Base-by-base conservation (phyloP, 1,140 invertebrate species). In the Scylla paramamosain region DNA sequence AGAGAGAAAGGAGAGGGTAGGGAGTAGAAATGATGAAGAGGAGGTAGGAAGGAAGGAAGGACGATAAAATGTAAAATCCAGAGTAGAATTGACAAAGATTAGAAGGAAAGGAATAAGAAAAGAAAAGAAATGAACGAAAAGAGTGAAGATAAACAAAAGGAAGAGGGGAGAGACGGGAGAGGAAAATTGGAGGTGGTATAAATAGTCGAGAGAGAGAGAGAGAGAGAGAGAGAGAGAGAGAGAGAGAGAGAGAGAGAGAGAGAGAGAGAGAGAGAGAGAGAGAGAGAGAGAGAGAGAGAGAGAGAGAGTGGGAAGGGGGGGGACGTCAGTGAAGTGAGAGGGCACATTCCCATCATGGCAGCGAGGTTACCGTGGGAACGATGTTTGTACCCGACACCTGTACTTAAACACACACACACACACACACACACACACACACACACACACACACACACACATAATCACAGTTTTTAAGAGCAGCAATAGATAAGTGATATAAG, bases 221-320 rank as follows among this genome's bases (percentile, higher is more conserved):
- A 39, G 39, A 39, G 39, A 39, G 39, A 39, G 39, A 39, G 39
- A 39, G 39, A 39, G 39, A 39, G 39, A 39, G 39, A 20, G 67
- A n/a, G 67, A 77, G 20, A 77, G 20, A 77, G 67, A 77, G 67
- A 77, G 67, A 77, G 67, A 77, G 67, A 77, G 67, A 88, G 86
- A 88, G 86, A 88, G 86, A 88, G 86, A 88, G 86, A 88, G 86
- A 88, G 86, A 88, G 86, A 88, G 86, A 88, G 86, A 88, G 86
- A 45, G 86, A 88, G 86, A 88, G 86, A 88, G 86, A 88, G 86
- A 88, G 86, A 88, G 86, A 88, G 84, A 39, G 84, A 87, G 84
- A 87, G 84, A 87, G 84, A 87, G 84, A 45, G 59, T 10, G 59
- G 20, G 59, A 67, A 16, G 20, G 59, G 20, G 59, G 20, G 20